Percentiles rank a stretch among this genome's conserved stretches.
These are phyloP conservation scores for Drosophila melanica DNA, from an alignment of 1,140 invertebrate genomes.

Conservation along the genomic window DNA sequence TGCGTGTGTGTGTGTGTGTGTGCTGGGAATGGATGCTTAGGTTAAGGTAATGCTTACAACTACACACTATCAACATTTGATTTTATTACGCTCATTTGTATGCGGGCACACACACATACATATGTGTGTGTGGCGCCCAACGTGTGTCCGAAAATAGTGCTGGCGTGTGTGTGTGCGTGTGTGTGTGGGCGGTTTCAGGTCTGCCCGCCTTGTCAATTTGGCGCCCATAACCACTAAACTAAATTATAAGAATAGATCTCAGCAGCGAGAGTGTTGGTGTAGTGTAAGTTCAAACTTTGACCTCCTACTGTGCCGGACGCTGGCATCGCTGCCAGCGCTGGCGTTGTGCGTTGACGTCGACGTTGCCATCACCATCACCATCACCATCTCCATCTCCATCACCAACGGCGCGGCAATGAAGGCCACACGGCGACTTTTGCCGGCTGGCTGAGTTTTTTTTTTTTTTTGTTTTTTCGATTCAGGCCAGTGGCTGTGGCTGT, in stretches of 20 bases:
- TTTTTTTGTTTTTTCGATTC: not conserved
- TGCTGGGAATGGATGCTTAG: constrained; percentile 2
- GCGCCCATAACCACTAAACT: constrained; percentile 48
- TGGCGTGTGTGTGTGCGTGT: not conserved
- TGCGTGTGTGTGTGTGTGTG: constrained; percentile 7
- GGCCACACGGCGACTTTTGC: constrained; percentile 71
- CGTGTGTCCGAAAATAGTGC: constrained; percentile 1
- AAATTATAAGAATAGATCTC: constrained; percentile 48
- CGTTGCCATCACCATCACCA: constrained; percentile 13
- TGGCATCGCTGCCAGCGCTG: constrained; percentile 12
- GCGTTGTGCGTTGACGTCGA: not conserved
- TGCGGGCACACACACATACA: constrained; percentile 36
- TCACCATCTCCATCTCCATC: not conserved
- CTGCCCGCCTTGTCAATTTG: constrained; percentile 38
- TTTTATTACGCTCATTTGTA: constrained; percentile 80
- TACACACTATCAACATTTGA: constrained; percentile 78
- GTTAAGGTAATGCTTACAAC: constrained; percentile 70
- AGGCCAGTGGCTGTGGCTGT: not conserved
- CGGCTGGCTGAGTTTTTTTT: constrained; percentile 57
- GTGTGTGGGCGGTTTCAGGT: not conserved
- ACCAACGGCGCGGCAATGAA: constrained; percentile 59
- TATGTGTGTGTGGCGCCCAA: constrained; percentile 18
- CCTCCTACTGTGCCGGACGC: constrained; percentile 44
- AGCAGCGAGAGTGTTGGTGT: constrained; percentile 25
- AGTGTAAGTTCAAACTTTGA: constrained; percentile 47